Evolutionary conservation across 2,888 invertebrate genomes (phyloP).

Genomic region (Aporophyla nigra): DNA sequence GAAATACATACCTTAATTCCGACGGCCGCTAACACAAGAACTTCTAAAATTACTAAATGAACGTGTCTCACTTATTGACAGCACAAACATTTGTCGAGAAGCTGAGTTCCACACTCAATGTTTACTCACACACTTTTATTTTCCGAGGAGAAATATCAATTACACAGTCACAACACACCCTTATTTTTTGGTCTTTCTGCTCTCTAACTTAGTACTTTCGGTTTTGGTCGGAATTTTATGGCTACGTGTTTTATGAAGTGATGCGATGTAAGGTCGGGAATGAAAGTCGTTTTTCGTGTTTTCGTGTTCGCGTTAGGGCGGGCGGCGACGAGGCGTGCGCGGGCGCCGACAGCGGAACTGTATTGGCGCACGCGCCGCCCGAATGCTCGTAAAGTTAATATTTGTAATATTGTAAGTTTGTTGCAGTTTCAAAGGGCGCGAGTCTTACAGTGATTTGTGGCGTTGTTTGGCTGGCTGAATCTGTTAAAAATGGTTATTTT

Average conservation of each 20-base stretch:
- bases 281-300: slow-evolving; percentile 51
- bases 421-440: slow-evolving; percentile 76
- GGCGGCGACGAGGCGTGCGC: slow-evolving; percentile 88
- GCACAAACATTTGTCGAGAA: slow-evolving; percentile 82
- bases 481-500: neutral
- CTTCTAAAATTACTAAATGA: slow-evolving; percentile 72
- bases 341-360: slow-evolving; percentile 83
- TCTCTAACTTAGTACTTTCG: slow-evolving; percentile 16
- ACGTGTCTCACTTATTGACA: slow-evolving; percentile 80
- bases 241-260: neutral
- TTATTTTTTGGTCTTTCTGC: slow-evolving; percentile 34
- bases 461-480: slow-evolving; percentile 16
- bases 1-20: slow-evolving; percentile 71
- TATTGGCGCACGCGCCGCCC: slow-evolving; percentile 80
- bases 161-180: slow-evolving; percentile 67
- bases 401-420: slow-evolving; percentile 81
- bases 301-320: slow-evolving; percentile 78
- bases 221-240: neutral
- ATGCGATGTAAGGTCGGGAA: slow-evolving; percentile 6
- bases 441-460: slow-evolving; percentile 51
- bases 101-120: slow-evolving; percentile 51
- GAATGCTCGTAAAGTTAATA: slow-evolving; percentile 81
- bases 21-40: slow-evolving; percentile 58
- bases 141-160: slow-evolving; percentile 57
- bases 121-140: slow-evolving; percentile 71